Conservation (phyloP, 2,797 vertebrate genomes). For the Cetoscarus ocellatus region DNA sequence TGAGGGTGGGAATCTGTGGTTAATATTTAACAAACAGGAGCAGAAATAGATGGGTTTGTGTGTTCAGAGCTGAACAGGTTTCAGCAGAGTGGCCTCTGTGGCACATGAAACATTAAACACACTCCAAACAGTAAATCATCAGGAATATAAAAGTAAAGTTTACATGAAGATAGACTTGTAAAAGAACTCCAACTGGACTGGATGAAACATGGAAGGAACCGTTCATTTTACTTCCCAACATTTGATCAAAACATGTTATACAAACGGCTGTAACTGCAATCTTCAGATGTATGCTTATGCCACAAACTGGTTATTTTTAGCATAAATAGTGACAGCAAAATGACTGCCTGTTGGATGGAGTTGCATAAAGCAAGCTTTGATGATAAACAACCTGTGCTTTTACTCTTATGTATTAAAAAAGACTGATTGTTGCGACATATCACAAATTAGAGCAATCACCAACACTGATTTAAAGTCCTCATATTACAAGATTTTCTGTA, state of each 20-base stretch:
- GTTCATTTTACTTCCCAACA: background rate
- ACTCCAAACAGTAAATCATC: slow-evolving; percentile 81
- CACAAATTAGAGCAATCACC: slow-evolving; percentile 51
- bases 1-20: slow-evolving; percentile 77
- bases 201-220: slow-evolving; percentile 25
- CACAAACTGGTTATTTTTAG: slow-evolving; percentile 31
- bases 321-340: slow-evolving; percentile 7
- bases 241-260: slow-evolving; percentile 7
- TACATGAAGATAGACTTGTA: slow-evolving; percentile 75
- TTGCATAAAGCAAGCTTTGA: slow-evolving; percentile 29
- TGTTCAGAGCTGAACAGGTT: slow-evolving; percentile 76
- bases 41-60: slow-evolving; percentile 83
- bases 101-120: slow-evolving; percentile 81
- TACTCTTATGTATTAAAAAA: slow-evolving; percentile 23
- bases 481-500: slow-evolving; percentile 38
- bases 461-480: slow-evolving; percentile 46
- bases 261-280: slow-evolving; percentile 12
- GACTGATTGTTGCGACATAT: slow-evolving; percentile 12
- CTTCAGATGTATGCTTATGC: slow-evolving; percentile 10
- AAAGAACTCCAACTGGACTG: slow-evolving; percentile 49
- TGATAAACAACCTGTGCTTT: slow-evolving; percentile 23
- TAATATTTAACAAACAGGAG: slow-evolving; percentile 85
- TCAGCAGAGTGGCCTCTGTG: slow-evolving; percentile 77
- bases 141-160: slow-evolving; percentile 80
- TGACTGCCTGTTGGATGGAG: slow-evolving; percentile 4